Conservation (phyloP, 2,113 vertebrate species). For the Pao palembangensis region DNA sequence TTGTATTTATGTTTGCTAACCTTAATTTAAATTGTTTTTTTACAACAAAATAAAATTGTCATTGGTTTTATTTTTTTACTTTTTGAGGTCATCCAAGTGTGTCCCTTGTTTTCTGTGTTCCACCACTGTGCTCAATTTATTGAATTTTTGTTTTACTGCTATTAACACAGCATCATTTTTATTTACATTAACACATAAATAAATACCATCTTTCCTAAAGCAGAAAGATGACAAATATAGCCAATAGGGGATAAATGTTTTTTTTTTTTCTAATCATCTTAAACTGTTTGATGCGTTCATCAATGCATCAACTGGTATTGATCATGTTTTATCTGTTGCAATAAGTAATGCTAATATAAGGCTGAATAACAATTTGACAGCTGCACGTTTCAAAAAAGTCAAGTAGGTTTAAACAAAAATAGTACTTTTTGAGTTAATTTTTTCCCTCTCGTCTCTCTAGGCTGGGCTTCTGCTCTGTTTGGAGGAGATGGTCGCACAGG, state of each 20-base stretch:
- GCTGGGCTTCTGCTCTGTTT: conserved; percentile 75
- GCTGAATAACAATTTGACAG: neutral
- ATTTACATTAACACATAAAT: no score
- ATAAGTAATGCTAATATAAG: conserved; percentile 21
- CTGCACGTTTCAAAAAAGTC: neutral
- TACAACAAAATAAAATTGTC: neutral
- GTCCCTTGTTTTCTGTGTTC: no score
- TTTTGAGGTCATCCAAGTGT: neutral
- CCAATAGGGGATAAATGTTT: no score
- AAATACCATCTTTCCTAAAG: no score
- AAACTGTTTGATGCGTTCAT: no score
- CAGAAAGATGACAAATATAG: no score
- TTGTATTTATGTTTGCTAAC: conserved; percentile 13
- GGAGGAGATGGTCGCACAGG: conserved; percentile 67
- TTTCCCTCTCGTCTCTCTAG: conserved; percentile 65
- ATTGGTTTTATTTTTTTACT: conserved; percentile 13
- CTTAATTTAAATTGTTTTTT: neutral
- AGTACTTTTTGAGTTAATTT: conserved; percentile 16
- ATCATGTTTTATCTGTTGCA: neutral
- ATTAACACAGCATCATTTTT: no score
- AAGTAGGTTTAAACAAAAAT: conserved; percentile 5
- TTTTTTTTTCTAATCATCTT: no score
- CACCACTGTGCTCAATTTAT: no score
- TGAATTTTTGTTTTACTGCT: no score
- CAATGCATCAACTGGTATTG: no score